Conservation (phyloP, 1,140 invertebrate genomes). For the Anastrepha ludens region DNA sequence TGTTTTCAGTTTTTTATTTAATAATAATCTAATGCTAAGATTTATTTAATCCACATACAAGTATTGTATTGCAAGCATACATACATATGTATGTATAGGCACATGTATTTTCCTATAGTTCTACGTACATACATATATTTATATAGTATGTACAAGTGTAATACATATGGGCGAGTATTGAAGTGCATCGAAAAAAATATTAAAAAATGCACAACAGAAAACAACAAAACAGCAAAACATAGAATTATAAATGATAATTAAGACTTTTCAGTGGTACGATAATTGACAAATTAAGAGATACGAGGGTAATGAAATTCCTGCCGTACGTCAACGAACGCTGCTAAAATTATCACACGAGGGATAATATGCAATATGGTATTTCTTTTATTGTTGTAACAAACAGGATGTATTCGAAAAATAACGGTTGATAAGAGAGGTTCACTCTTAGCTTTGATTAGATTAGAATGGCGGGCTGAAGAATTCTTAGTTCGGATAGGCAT, state of each 20-base stretch:
- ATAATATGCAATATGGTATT: background rate
- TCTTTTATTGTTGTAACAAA: too few relatives aligned
- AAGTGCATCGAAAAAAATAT: slow-evolving; percentile 17
- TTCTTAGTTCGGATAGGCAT: too few relatives aligned
- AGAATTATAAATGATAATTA: background rate
- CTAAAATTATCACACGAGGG: too few relatives aligned
- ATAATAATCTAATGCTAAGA: slow-evolving; percentile 48
- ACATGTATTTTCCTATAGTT: background rate
- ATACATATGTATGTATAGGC: background rate
- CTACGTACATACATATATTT: too few relatives aligned
- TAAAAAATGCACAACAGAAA: background rate
- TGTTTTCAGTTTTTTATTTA: slow-evolving; percentile 45
- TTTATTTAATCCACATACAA: slow-evolving; percentile 45
- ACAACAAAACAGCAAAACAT: too few relatives aligned
- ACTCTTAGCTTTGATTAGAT: too few relatives aligned
- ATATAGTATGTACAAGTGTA: too few relatives aligned
- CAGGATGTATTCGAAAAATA: too few relatives aligned
- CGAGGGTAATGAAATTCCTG: background rate
- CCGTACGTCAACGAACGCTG: background rate
- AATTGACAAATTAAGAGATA: background rate
- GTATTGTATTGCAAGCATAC: slow-evolving; percentile 14
- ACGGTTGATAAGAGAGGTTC: too few relatives aligned
- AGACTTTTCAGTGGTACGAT: background rate
- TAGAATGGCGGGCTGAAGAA: too few relatives aligned
- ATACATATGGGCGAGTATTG: background rate